A percentile compares a stretch with the other conserved stretches of the same genome.
These are phyloP conservation scores for Prietella phreatophila DNA, from an alignment of 2,113 vertebrate species.

Conservation along the genomic window DNA sequence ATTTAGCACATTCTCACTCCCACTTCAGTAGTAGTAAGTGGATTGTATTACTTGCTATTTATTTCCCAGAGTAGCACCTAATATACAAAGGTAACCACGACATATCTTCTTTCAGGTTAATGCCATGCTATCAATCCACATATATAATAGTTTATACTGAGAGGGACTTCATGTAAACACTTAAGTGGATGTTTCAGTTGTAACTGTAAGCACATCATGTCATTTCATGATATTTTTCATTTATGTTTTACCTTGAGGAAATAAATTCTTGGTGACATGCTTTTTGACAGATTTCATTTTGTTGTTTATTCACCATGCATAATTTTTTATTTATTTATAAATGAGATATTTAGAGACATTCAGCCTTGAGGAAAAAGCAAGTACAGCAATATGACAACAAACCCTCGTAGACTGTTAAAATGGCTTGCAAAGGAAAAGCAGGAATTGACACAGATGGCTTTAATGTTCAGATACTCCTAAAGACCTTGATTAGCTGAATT, in stretches of 20 bases:
- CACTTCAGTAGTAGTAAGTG: not conserved
- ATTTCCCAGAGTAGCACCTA: constrained; percentile 9
- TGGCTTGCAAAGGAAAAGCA: not conserved
- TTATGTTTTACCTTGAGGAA: not conserved
- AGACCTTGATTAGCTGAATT: constrained; percentile 2
- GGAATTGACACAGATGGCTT: not conserved
- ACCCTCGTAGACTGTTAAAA: not conserved
- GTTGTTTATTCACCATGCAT: not conserved
- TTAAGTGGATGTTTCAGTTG: constrained; percentile 2
- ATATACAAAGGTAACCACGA: not conserved
- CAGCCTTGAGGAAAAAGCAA: not conserved
- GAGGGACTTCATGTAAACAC: constrained; percentile 1
- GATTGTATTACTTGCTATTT: constrained; percentile 24
- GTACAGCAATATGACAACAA: not conserved
- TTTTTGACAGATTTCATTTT: not conserved
- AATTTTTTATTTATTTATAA: not conserved
- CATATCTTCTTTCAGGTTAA: constrained; percentile 14
- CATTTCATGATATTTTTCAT: not conserved
- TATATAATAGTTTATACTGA: not conserved
- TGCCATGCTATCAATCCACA: not conserved
- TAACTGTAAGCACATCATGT: not conserved
- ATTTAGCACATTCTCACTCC: not conserved
- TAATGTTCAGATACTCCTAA: not conserved
- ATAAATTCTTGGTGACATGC: not conserved
- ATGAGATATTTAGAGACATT: not conserved